Evolutionary conservation across 2,797 vertebrate species (phyloP).

Genomic region (Microchirus variegatus): DNA sequence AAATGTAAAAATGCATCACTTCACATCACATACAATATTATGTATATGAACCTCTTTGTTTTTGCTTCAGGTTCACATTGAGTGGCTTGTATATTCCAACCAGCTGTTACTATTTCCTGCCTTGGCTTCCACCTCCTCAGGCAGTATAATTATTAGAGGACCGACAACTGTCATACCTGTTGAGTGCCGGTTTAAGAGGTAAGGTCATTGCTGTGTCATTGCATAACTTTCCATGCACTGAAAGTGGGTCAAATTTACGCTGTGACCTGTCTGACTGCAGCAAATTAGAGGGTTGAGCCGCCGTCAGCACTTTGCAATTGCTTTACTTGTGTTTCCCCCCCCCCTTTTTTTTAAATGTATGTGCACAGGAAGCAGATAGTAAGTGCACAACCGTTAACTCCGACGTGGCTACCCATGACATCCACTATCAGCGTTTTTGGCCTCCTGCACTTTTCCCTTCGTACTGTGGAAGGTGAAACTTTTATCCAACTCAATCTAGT

Average conservation of each 20-base stretch:
- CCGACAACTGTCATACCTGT: conserved; percentile 47
- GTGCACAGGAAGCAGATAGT: conserved; percentile 54
- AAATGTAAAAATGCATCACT: too few relatives aligned
- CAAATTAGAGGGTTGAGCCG: not conserved
- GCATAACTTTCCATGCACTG: too few relatives aligned
- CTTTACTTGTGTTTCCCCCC: not conserved
- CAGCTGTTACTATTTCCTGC: conserved; percentile 53
- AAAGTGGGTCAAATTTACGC: not conserved
- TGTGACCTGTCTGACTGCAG: too few relatives aligned
- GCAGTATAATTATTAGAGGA: conserved; percentile 36
- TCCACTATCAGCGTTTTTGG: conserved; percentile 55
- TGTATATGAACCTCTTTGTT: too few relatives aligned
- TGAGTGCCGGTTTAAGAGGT: conserved; percentile 68
- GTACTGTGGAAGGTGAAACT: conserved; percentile 45
- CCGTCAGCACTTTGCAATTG: not conserved
- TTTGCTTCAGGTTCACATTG: conserved; percentile 43
- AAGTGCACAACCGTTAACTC: conserved; percentile 47
- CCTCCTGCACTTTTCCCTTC: conserved; percentile 65
- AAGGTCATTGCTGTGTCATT: not conserved
- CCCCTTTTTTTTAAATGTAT: conserved; percentile 10
- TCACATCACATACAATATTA: too few relatives aligned
- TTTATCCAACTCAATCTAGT: not conserved
- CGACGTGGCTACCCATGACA: conserved; percentile 70
- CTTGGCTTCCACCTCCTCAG: conserved; percentile 21
- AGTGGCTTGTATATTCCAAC: conserved; percentile 70